Conservation (phyloP, 2,113 vertebrate species). For the Megalops atlanticus region DNA sequence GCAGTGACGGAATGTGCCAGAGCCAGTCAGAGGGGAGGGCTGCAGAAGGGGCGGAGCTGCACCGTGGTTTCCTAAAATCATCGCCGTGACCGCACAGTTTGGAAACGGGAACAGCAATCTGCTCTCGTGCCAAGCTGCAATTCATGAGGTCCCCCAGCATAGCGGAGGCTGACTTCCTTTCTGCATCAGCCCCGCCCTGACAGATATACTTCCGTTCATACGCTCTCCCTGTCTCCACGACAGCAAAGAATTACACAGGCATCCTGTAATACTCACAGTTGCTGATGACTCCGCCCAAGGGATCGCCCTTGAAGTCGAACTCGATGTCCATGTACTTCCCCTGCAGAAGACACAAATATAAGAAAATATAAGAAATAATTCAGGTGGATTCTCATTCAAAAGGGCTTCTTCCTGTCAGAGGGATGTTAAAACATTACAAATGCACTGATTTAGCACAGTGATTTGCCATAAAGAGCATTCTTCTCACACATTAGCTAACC, state of each 20-base stretch:
- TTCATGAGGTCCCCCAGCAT: background rate
- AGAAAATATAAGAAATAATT: slow-evolving; percentile 13
- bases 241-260: background rate
- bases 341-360: slow-evolving; percentile 63
- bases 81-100: slow-evolving; percentile 26
- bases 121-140: background rate
- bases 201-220: too few species aligned
- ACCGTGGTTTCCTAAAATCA: slow-evolving; percentile 12
- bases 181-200: background rate
- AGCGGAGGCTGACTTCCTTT: background rate
- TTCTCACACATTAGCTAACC: background rate
- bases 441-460: background rate
- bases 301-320: slow-evolving; percentile 98
- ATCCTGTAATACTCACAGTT: slow-evolving; percentile 88
- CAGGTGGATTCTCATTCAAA: background rate
- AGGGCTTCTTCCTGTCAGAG: background rate
- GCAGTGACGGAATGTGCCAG: slow-evolving; percentile 16
- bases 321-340: slow-evolving; percentile 99
- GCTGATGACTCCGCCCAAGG: slow-evolving; percentile 96
- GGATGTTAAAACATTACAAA: background rate
- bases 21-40: slow-evolving; percentile 15
- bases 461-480: background rate
- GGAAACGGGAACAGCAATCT: background rate
- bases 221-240: background rate
- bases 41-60: slow-evolving; percentile 2